Conservation (phyloP, 2,113 vertebrate genomes). For the Salvelinus namaycush region DNA sequence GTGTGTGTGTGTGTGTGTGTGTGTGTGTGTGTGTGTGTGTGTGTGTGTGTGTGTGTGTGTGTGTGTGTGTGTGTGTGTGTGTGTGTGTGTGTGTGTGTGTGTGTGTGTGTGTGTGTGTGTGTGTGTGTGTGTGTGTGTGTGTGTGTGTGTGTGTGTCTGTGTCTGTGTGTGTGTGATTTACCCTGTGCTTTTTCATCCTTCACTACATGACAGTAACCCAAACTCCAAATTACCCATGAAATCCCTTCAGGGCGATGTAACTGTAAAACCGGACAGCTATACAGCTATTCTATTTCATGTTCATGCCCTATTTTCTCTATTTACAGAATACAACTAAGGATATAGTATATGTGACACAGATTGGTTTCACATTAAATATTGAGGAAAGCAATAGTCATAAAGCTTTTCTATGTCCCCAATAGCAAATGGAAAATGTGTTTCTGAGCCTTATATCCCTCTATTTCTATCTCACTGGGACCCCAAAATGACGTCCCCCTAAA, state of each 20-base stretch:
- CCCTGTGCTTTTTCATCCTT: not conserved
- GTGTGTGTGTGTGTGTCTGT: slow-evolving; percentile 5
- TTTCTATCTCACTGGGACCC: slow-evolving; percentile 26
- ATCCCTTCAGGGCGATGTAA: too few relatives aligned
- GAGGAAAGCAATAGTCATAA: not conserved
- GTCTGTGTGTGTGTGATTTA: not conserved
- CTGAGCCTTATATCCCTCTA: not conserved
- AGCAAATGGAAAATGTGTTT: not conserved
- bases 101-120: too few relatives aligned
- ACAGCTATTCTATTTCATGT: too few relatives aligned
- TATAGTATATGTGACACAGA: too few relatives aligned
- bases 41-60: not conserved
- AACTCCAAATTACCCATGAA: too few relatives aligned
- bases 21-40: not conserved
- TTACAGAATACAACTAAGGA: too few relatives aligned
- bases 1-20: slow-evolving; percentile 2
- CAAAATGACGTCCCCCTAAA: slow-evolving; percentile 24
- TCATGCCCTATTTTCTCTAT: too few relatives aligned
- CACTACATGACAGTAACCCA: too few relatives aligned
- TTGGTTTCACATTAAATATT: too few relatives aligned
- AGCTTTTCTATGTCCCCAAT: slow-evolving; percentile 17
- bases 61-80: not conserved
- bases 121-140: not conserved
- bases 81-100: not conserved
- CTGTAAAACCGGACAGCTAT: too few relatives aligned